Conservation (phyloP, 2,888 invertebrate species). For the Ctenicera cuprea region DNA sequence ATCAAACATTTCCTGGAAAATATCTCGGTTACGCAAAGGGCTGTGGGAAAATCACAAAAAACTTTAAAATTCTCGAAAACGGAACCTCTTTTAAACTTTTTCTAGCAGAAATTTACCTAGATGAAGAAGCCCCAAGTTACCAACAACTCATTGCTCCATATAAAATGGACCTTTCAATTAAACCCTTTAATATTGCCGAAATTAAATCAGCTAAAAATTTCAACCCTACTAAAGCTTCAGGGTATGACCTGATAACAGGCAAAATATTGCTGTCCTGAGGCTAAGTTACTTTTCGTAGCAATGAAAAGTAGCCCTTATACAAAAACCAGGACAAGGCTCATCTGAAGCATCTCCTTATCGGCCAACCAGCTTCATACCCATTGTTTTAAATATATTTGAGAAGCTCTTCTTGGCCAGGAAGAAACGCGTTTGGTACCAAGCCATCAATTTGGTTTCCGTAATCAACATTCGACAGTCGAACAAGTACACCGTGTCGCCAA, state of each 20-base stretch:
- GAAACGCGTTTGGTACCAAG: too few relatives aligned
- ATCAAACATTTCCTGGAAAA: slow-evolving; percentile 4
- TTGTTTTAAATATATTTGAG: slow-evolving; percentile 23
- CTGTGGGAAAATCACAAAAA: slow-evolving; percentile 7
- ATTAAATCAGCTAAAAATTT: neutral
- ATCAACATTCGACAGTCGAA: slow-evolving; percentile 2
- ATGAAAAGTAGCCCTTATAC: slow-evolving; percentile 13
- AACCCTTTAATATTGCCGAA: slow-evolving; percentile 1
- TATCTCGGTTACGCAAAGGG: neutral
- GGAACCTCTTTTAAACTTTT: neutral
- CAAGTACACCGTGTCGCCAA: neutral
- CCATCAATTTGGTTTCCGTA: slow-evolving; percentile 2
- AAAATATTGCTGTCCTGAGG: slow-evolving; percentile 1
- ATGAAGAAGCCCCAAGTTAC: neutral
- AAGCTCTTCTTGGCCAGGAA: neutral
- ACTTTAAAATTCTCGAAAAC: neutral
- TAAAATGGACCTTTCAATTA: neutral
- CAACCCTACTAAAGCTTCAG: slow-evolving; percentile 2
- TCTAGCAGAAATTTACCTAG: neutral
- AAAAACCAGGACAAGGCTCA: neutral
- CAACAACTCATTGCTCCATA: slow-evolving; percentile 8
- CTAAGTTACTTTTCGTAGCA: slow-evolving; percentile 2
- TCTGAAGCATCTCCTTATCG: neutral
- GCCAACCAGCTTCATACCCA: neutral
- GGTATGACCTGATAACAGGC: neutral